Evolutionary conservation across 2,113 vertebrate species (phyloP), one percentile per base, ranked within the genome.

Genomic region (Microcebus jonahi): DNA sequence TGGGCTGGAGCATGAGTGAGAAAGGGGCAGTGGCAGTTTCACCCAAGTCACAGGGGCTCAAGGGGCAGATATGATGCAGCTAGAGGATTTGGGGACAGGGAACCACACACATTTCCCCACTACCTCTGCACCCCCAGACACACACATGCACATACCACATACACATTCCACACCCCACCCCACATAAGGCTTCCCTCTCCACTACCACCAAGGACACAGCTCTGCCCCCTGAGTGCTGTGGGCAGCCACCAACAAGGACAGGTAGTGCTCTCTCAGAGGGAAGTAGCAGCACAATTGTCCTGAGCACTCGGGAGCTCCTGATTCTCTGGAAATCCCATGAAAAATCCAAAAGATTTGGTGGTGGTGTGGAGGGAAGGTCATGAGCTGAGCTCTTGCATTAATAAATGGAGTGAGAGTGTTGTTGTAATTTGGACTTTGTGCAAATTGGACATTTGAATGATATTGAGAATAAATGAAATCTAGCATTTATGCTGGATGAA

Each of bases 311-410:
- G 1, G 39, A 89, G 15, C 2, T 12, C 17, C 31, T 53, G 18
- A 61, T 65, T 3, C 10, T 50, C 48, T 92, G 21, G 27, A 88
- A 95, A 88, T 85, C 71, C 21, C 39, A 73, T 75, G 67, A 92
- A 86, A 77, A 53, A 20, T 42, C 29, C 42, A 36, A 25, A 85
- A 68, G 29, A 90, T 84, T 95, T 94, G 18, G 36, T 71, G 36
- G 17, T 79, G 70, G 1, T 68, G 12, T 68, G 77, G 88, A 85
- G 65, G 53, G 39, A 92, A 86, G 29, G 4, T 59, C 36, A 11
- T 36, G 48, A 94, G n/a, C 25, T 36, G 42, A 94, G 45, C n/a
- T 82, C 61, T 77, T 79, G 15, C 61, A n/a, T 53, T 91, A 63
- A 61, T 34, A 79, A 86, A 94, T 23, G 55, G 48, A 9, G 8